Evolutionary conservation across 2,888 invertebrate species (phyloP).

Genomic region (Drosophila barbarae): DNA sequence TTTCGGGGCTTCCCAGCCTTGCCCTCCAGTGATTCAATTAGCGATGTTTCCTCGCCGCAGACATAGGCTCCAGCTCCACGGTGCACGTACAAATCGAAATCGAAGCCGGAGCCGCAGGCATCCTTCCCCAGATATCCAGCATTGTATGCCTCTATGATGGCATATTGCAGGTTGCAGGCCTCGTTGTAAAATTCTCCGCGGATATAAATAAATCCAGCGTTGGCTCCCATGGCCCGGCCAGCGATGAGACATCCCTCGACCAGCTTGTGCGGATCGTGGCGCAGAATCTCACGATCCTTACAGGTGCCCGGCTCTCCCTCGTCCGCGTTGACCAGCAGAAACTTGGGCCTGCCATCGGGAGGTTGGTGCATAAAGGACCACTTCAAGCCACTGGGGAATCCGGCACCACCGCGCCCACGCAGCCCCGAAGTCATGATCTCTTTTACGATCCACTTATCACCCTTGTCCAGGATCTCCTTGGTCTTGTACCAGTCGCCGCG

Average conservation of each 20-base stretch:
- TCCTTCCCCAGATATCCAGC: constrained; percentile 90
- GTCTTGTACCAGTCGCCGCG: constrained; percentile 98
- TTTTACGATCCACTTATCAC: constrained; percentile 96
- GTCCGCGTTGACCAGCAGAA: constrained; percentile 98
- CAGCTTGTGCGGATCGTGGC: constrained; percentile 98
- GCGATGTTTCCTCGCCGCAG: constrained; percentile 96
- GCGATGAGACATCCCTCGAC: constrained; percentile 96
- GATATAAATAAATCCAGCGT: constrained; percentile 98
- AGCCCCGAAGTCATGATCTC: constrained; percentile 96
- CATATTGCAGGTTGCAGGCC: constrained; percentile 96
- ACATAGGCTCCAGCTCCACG: constrained; percentile 86
- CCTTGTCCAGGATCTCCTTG: constrained; percentile 95
- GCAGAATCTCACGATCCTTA: constrained; percentile 98
- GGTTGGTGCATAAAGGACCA: constrained; percentile 99
- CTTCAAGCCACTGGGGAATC: constrained; percentile 99
- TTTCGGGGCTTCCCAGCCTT: constrained; percentile 97
- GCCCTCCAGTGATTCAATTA: constrained; percentile 98
- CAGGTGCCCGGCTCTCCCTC: constrained; percentile 99
- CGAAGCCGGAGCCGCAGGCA: constrained; percentile 85
- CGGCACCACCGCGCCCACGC: constrained; percentile 97
- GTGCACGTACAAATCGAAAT: constrained; percentile 97
- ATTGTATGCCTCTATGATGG: constrained; percentile 90
- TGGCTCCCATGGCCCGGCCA: constrained; percentile 95
- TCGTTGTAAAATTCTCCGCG: constrained; percentile 99
- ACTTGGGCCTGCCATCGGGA: constrained; percentile 95